Base-by-base conservation (phyloP, 2,888 invertebrate species). In the Acleris laterana region DNA sequence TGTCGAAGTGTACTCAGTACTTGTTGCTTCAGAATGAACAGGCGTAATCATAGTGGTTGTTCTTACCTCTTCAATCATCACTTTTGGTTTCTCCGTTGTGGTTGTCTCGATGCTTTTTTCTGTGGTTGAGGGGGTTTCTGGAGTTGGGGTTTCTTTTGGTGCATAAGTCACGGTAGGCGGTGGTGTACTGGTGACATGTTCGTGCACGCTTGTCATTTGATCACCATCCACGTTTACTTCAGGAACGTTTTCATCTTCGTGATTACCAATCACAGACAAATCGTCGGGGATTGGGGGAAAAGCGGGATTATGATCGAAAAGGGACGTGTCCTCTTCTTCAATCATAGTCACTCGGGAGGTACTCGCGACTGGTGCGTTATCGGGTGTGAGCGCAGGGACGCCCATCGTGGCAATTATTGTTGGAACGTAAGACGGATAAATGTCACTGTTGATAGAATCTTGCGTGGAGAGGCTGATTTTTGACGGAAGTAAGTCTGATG, bases 251-350 rank as follows among this genome's bases (percentile, higher is more conserved):
- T 90, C 92, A 63, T 92, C 92, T 28, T 89, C 91, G 49, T 90
- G 91, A 69, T 87, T 89, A 51, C 86, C 82, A 3, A 84, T 71
- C 11, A 88, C 88, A 20, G 89, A 86, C 44, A 93, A 78, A 71
- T 93, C 93, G 71, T 93, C 93, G 5, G 91, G 92, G 28, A 91
- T 77, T 1, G 93, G 93, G 0, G 93, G 93, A 62, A 93, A 93
- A 6, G 92, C 92, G 11, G 93, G 93, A 68, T 92, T 91, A 56
- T 88, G 92, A 48, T 92, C 92, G 17, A 88, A 84, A 13, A 80
- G 69, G 11, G 42, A 55, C 16, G 79, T 67, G 68, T 93, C 92
- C 68, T 93, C 92, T 69, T 93, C 92, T 71, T 92, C 90, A 7
- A 90, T 75, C 2, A 86, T 75, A 1, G 88, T 80, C 20, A 87